Percentiles rank a stretch among this genome's conserved stretches.
phyloP scores from a whole-genome alignment of 2,888 invertebrate species.

The Xylota sylvarum region DNA sequence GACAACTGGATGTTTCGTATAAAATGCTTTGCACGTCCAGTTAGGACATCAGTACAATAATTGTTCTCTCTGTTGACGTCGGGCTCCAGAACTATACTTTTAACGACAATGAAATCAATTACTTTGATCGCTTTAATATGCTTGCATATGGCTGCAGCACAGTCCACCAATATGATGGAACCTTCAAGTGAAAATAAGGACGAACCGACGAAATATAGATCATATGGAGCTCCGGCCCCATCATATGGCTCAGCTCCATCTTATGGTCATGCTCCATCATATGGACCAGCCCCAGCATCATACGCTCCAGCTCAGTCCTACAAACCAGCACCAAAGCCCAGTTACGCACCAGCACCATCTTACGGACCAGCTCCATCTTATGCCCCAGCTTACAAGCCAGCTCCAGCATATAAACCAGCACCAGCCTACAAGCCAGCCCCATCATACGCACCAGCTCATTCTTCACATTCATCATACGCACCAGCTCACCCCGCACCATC shows the following conservation, averaged over 20 bases:
- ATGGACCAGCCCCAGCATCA: constrained; percentile 56
- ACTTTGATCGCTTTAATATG: constrained; percentile 59
- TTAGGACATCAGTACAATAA: constrained; percentile 63
- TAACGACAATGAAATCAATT: constrained; percentile 55
- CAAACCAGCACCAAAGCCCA: constrained; percentile 51
- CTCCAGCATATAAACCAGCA: constrained; percentile 62
- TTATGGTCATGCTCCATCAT: constrained; percentile 51
- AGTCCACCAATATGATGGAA: constrained; percentile 33
- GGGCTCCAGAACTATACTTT: not conserved
- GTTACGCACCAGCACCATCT: constrained; percentile 41
- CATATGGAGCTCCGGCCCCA: constrained; percentile 55
- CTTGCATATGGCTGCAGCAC: constrained; percentile 24
- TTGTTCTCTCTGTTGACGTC: constrained; percentile 15
- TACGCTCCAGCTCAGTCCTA: constrained; percentile 49
- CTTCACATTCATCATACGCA: no score
- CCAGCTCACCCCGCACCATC: constrained; percentile 66
- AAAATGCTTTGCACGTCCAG: constrained; percentile 65
- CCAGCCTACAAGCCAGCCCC: constrained; percentile 66
- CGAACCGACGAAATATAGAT: constrained; percentile 41
- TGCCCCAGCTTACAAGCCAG: constrained; percentile 46
- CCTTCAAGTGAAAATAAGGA: constrained; percentile 25
- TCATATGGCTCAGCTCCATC: constrained; percentile 23
- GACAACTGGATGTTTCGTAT: constrained; percentile 50
- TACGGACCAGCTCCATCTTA: constrained; percentile 49
- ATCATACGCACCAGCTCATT: constrained; percentile 54